Evolutionary conservation across 64 coral and sea anemone species (phyloP).

Genomic region (Porites lutea): DNA sequence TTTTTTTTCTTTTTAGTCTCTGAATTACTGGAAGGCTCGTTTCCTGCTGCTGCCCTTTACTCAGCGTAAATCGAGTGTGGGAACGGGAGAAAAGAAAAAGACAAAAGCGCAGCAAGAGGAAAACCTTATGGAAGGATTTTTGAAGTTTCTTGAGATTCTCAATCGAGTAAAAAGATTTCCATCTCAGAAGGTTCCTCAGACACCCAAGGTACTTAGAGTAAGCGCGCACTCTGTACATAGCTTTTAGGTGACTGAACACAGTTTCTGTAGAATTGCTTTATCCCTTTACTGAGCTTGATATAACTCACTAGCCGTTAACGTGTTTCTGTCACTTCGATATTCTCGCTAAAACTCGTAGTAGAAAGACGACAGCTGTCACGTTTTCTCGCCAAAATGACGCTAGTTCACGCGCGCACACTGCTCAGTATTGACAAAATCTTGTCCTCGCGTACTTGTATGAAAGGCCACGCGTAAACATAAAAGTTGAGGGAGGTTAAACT

Average conservation of each 20-base stretch:
- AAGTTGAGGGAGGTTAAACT: no score
- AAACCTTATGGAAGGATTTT: constrained; percentile 71
- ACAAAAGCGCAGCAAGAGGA: constrained; percentile 23
- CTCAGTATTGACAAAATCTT: no score
- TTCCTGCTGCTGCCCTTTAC: constrained; percentile 82
- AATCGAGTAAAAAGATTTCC: constrained; percentile 87
- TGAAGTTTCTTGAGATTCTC: constrained; percentile 86
- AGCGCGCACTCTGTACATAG: neutral
- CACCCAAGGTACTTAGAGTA: constrained; percentile 60
- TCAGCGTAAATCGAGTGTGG: constrained; percentile 1
- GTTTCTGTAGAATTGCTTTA: no score
- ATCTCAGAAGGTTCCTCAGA: constrained; percentile 41
- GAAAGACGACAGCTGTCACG: no score
- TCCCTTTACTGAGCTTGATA: no score
- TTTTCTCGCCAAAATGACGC: no score
- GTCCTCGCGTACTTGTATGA: no score
- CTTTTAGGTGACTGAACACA: neutral
- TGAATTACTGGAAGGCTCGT: constrained; percentile 90
- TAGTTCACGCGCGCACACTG: no score
- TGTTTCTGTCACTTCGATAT: no score
- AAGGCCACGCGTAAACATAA: no score
- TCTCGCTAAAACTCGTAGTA: no score
- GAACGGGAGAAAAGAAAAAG: constrained; percentile 41
- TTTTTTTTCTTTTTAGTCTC: constrained; percentile 56
- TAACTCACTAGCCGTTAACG: no score